Evolutionary conservation across 2,797 vertebrate genomes (phyloP).

Genomic region (Cirrhinus molitorella): DNA sequence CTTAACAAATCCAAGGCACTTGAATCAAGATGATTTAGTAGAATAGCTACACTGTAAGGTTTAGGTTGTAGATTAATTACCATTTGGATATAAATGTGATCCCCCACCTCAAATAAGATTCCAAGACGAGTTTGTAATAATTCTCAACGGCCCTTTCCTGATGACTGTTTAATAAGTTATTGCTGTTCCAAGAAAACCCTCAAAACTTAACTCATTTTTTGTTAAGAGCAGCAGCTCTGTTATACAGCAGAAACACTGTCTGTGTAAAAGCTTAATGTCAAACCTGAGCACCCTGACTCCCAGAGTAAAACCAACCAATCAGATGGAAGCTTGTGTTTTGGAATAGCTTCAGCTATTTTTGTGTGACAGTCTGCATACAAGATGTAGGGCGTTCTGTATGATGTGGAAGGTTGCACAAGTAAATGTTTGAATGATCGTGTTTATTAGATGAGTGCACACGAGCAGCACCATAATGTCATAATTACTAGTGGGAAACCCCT

Average conservation of each 20-base stretch:
- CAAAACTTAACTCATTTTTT: not conserved
- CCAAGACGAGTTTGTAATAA: not conserved
- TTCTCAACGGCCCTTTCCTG: not conserved
- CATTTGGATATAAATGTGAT: not conserved
- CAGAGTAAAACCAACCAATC: not conserved
- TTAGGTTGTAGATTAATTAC: not conserved
- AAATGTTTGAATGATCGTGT: not conserved
- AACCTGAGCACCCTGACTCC: not conserved
- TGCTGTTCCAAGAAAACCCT: not conserved
- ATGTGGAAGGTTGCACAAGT: not conserved
- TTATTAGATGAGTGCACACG: not conserved
- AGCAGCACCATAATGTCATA: not conserved
- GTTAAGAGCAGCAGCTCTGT: not conserved
- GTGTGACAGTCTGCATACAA: not conserved
- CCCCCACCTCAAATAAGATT: not conserved
- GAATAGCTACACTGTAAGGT: not conserved
- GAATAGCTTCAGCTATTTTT: not conserved
- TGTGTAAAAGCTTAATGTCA: not conserved
- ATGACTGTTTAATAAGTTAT: not conserved
- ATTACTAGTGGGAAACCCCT: not conserved
- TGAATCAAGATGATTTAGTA: not conserved
- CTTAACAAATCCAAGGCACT: not conserved
- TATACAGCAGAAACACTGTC: not conserved
- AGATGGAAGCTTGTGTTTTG: not conserved
- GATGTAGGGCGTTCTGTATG: not conserved